phyloP scores from a whole-genome alignment of 2,113 vertebrate species.

The Arizona elegans region DNA sequence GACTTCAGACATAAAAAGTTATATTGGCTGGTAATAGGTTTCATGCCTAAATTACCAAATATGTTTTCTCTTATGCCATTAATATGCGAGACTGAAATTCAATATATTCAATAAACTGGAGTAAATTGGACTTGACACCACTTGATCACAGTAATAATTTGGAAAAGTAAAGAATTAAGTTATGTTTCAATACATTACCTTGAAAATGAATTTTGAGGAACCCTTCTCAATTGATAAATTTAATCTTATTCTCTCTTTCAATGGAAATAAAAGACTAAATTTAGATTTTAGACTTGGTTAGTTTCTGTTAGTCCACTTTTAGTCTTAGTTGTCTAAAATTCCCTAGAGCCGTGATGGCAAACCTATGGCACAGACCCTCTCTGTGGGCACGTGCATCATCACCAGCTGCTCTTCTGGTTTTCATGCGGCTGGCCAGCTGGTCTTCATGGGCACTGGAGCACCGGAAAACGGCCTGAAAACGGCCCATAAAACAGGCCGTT shows the following conservation, averaged over 20 bases:
- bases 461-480: too few species aligned
- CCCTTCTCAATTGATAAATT: neutral
- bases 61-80: neutral
- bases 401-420: too few species aligned
- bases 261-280: neutral
- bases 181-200: neutral
- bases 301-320: neutral
- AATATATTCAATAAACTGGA: neutral
- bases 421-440: too few species aligned
- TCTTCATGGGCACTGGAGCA: too few species aligned
- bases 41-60: neutral
- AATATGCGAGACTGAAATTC: neutral
- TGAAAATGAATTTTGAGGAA: neutral
- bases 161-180: neutral
- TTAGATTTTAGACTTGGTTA: neutral
- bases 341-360: neutral
- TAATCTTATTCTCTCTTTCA: neutral
- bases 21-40: neutral
- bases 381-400: too few species aligned
- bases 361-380: too few species aligned
- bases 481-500: too few species aligned
- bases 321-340: neutral
- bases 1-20: neutral
- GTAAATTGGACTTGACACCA: neutral
- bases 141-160: neutral